These are phyloP conservation scores for Ommatoiulus sabulosus DNA, from an alignment of 2,888 invertebrate genomes.

Conservation along the genomic window DNA sequence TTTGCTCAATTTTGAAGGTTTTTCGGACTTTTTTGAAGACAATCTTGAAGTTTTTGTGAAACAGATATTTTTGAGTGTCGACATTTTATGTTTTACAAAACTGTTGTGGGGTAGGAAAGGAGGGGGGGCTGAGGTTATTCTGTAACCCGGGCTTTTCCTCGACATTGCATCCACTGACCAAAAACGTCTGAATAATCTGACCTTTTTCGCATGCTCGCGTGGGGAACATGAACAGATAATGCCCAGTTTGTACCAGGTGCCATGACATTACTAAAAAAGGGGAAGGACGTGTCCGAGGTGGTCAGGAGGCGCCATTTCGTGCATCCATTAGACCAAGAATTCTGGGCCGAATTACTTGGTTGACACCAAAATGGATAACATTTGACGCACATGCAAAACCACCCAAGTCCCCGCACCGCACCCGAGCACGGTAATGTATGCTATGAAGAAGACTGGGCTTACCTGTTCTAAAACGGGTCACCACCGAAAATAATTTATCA, in stretches of 20 bases:
- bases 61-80: no score
- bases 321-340: constrained; percentile 8
- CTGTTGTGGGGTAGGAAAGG: no score
- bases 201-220: neutral
- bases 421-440: neutral
- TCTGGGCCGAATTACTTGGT: neutral
- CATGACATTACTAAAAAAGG: neutral
- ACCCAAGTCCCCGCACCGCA: no score
- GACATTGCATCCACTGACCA: neutral
- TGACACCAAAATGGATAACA: no score
- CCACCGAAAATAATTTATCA: neutral
- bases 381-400: no score
- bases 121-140: no score
- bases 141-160: no score
- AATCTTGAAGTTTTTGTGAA: no score
- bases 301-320: neutral
- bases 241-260: neutral
- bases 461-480: constrained; percentile 14
- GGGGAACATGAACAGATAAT: neutral
- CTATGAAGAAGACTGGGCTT: constrained; percentile 18
- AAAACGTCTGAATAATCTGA: neutral
- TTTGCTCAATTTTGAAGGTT: no score
- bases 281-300: neutral
- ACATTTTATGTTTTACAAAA: no score
- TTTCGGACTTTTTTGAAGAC: no score